Base-by-base conservation (phyloP, 2,888 invertebrate genomes). In the Chalcosyrphus nemorum region DNA sequence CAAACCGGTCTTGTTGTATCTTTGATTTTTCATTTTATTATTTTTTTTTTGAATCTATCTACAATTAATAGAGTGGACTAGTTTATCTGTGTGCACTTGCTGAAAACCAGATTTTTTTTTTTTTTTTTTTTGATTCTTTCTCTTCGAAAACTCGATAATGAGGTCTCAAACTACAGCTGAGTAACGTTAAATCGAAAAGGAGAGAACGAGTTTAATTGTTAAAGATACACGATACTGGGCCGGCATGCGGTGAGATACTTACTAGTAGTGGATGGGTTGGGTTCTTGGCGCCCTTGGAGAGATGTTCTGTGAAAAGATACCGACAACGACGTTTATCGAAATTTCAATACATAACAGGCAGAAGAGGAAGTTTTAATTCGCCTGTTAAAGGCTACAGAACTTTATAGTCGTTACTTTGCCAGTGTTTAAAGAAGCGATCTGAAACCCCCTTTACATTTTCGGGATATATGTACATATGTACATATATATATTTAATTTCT, bases 1-100 rank as follows among this genome's bases (percentile, higher is more conserved):
- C 66, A 50, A 76, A 76, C 76, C 76, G 66, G 76, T 76, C 66
- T 66, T 4, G 54, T 19, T 41, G 47, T 59, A 11, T 17, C 65
- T 21, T 54, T 21, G 35, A 9, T 4, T 24, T 4, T 24, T 24
- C 4, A 4, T 24, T 24, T 24, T 24, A 4, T 5, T 57, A 45
- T 70, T 45, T 50, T 43, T 54, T 13, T n/a, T 45, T 66, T 24
- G 45, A 56, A 56, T 75, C 29, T 59, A 70, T 70, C 59, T 59
- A 66, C 57, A 59, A 66, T 59, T 57, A 59, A 50, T 38, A 29
- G 57, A 29, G 57, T 66, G 52, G 32, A 68, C 76, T 59, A 52
- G 66, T 52, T 59, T 17, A 17, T 29, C 32, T 7, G 47, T 50
- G 47, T 63, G 29, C 15, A 47, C 13, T 32, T 38, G 50, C 6